Percentiles rank a stretch among this genome's conserved stretches.
Conservation (phyloP, 2,888 invertebrate species). For the Argynnis bischoffii region DNA sequence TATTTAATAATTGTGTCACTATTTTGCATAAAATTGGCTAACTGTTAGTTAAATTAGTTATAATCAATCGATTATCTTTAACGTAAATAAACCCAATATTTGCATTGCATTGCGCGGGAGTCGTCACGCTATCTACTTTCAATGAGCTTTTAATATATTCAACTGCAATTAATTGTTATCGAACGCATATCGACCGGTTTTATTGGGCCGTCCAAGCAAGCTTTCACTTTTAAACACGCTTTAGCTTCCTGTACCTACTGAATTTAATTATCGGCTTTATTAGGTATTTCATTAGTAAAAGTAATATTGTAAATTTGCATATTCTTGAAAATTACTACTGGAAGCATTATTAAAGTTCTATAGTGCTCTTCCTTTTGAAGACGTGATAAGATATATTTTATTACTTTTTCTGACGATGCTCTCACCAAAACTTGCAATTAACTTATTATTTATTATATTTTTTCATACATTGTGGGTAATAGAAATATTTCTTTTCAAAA, state of each 20-base stretch:
- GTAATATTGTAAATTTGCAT: neutral
- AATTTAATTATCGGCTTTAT: slow-evolving; percentile 26
- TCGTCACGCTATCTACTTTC: slow-evolving; percentile 34
- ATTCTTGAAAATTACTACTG: neutral
- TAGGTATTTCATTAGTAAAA: slow-evolving; percentile 12
- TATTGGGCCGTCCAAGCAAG: slow-evolving; percentile 44
- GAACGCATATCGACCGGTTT: slow-evolving; percentile 48
- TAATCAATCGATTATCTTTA: neutral
- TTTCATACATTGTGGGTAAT: no score
- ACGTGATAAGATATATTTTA: no score
- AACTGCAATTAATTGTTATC: slow-evolving; percentile 48
- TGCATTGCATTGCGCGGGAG: slow-evolving; percentile 13
- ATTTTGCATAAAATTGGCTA: neutral
- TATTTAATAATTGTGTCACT: no score
- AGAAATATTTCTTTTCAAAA: no score
- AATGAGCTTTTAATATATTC: slow-evolving; percentile 44
- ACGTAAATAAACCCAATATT: slow-evolving; percentile 4
- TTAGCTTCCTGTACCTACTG: slow-evolving; percentile 39
- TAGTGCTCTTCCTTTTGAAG: no score
- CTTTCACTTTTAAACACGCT: slow-evolving; percentile 51
- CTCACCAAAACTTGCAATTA: no score
- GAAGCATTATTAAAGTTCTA: no score
- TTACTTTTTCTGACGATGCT: no score
- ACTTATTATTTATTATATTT: no score
- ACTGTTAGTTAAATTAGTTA: neutral